These are phyloP conservation scores for Hirtodrosophila confusa DNA, from an alignment of 2,888 invertebrate genomes.

Conservation along the genomic window DNA sequence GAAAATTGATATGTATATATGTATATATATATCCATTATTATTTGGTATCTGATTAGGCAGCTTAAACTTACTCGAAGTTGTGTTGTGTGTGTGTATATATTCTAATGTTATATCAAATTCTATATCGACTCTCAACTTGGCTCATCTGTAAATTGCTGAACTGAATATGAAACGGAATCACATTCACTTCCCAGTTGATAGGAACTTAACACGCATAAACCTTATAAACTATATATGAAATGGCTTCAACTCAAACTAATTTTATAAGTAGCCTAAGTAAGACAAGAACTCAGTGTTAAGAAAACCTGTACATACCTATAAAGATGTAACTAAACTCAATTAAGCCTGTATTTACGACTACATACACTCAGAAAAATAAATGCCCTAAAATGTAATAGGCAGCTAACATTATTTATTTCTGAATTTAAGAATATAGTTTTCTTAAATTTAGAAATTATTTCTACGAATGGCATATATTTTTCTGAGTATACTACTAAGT, in stretches of 20 bases:
- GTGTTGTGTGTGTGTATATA: background rate
- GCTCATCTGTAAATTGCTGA: background rate
- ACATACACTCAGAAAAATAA: too few species aligned
- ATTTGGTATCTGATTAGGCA: background rate
- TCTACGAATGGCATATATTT: too few species aligned
- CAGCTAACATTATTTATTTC: too few species aligned
- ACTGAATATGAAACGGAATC: conserved; percentile 31
- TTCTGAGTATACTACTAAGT: too few species aligned
- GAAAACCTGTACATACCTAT: conserved; percentile 66
- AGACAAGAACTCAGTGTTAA: conserved; percentile 2
- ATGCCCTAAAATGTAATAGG: too few species aligned
- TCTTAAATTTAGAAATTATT: too few species aligned
- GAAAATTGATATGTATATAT: background rate
- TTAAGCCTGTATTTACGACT: conserved; percentile 33
- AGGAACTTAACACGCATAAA: conserved; percentile 16
- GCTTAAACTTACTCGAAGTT: conserved; percentile 3
- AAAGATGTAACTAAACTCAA: conserved; percentile 33
- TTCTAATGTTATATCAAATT: conserved; percentile 3
- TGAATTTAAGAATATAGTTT: too few species aligned
- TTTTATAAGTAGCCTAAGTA: conserved; percentile 39
- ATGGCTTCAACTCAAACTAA: conserved; percentile 33
- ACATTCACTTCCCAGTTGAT: background rate
- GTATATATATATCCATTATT: background rate
- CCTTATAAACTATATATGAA: conserved; percentile 3
- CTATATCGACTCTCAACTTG: background rate